Conservation (phyloP, 1,140 invertebrate species). For the Solen grandis region DNA sequence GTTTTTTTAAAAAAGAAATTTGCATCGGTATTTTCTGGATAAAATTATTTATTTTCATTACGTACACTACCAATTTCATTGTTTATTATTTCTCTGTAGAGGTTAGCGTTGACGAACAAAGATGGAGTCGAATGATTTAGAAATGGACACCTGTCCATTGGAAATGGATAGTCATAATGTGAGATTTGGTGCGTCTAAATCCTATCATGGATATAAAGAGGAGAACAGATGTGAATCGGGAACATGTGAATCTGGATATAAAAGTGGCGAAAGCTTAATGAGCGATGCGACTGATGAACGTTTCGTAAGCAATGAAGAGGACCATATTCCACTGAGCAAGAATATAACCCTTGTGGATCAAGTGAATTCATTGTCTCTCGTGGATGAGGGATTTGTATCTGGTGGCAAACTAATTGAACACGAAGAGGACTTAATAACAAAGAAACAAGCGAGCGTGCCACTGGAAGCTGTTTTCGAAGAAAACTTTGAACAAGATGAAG, state of each 20-base stretch:
- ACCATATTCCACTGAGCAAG: constrained; percentile 10
- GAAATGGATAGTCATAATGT: too few species aligned
- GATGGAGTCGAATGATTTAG: too few species aligned
- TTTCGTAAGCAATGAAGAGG: constrained; percentile 9
- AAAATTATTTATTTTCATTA: too few species aligned
- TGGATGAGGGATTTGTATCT: constrained; percentile 34
- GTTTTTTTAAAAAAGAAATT: too few species aligned
- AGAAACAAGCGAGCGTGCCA: neutral
- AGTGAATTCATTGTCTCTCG: neutral
- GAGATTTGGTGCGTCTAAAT: too few species aligned
- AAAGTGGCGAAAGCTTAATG: neutral
- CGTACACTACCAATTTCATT: too few species aligned
- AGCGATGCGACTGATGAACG: constrained; percentile 17
- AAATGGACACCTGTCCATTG: too few species aligned
- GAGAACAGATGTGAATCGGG: constrained; percentile 24
- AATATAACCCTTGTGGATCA: constrained; percentile 12
- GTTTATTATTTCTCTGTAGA: too few species aligned
- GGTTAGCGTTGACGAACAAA: too few species aligned
- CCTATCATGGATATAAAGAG: too few species aligned
- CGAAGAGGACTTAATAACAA: neutral
- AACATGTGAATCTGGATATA: constrained; percentile 23
- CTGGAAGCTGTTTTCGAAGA: neutral
- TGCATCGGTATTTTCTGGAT: too few species aligned
- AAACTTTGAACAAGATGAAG: constrained; percentile 39
- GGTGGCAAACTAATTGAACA: neutral